Evolutionary conservation across 2,888 invertebrate species (phyloP).

Genomic region (Pollenia amentaria): DNA sequence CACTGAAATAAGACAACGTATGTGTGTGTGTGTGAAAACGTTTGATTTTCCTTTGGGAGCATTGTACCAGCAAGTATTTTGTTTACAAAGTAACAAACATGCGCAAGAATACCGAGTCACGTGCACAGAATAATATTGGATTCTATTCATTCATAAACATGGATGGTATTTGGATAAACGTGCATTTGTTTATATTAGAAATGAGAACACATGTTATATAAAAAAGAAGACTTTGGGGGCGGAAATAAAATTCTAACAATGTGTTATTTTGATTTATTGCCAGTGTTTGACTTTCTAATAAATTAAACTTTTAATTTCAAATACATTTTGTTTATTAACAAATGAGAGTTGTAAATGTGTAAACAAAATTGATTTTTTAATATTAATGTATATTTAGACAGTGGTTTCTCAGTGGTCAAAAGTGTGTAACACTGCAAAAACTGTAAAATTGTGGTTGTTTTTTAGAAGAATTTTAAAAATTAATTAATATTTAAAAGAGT

Average conservation of each 20-base stretch:
- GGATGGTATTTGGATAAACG: conserved; percentile 36
- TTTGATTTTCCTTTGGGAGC: conserved; percentile 51
- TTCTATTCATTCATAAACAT: conserved; percentile 69
- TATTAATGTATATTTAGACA: conserved; percentile 1
- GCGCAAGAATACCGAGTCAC: conserved; percentile 55
- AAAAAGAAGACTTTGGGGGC: background rate
- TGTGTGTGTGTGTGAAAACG: background rate
- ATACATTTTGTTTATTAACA: conserved; percentile 13
- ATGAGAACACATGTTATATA: background rate
- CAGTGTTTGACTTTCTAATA: conserved; percentile 29
- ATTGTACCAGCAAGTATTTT: conserved; percentile 67
- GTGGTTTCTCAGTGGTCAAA: background rate
- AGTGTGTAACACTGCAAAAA: background rate
- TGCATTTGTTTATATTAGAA: background rate
- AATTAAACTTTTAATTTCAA: conserved; percentile 23
- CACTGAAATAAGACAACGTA: too few relatives aligned
- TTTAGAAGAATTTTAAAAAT: too few relatives aligned
- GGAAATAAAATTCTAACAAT: background rate
- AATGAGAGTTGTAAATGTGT: background rate
- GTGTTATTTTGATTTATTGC: background rate
- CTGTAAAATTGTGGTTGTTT: too few relatives aligned
- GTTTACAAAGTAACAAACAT: conserved; percentile 55
- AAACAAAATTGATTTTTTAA: background rate
- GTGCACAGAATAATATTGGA: conserved; percentile 46
- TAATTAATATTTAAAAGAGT: too few relatives aligned